Evolutionary conservation across 1,140 invertebrate species (phyloP).

Genomic region (Ceratina australensis): DNA sequence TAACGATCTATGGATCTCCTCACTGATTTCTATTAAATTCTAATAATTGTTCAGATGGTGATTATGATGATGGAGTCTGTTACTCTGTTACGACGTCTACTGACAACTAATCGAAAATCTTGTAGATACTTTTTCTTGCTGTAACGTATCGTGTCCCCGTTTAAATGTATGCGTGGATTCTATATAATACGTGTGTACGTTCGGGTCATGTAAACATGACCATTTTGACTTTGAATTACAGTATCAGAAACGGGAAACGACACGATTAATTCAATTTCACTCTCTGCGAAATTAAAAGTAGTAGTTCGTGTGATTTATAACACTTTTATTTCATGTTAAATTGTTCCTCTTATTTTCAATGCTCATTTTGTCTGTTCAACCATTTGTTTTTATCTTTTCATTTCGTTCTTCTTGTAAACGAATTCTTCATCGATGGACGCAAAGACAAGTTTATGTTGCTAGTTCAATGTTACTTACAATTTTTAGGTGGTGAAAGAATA

Average conservation of each 20-base stretch:
- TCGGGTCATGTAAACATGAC: slow-evolving; percentile 51
- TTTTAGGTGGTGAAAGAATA: not conserved
- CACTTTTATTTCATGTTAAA: no score
- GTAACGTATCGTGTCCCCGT: not conserved
- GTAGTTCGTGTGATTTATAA: no score
- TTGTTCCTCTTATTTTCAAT: no score
- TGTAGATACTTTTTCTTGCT: slow-evolving; percentile 1
- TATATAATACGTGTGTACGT: not conserved
- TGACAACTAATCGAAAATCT: slow-evolving; percentile 37
- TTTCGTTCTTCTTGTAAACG: no score
- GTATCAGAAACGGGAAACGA: no score
- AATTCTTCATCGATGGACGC: no score
- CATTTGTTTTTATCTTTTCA: no score
- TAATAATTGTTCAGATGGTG: not conserved
- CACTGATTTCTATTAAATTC: slow-evolving; percentile 3
- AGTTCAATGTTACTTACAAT: not conserved
- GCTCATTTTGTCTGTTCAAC: no score
- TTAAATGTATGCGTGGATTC: not conserved
- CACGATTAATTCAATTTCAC: not conserved
- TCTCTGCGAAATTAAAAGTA: no score
- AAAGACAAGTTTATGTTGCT: not conserved
- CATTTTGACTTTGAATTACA: slow-evolving; percentile 30
- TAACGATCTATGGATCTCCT: not conserved
- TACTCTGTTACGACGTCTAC: slow-evolving; percentile 49
- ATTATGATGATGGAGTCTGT: no score